phyloP scores from a whole-genome alignment of 2,113 vertebrate species.

The Seriola quinqueradiata region DNA sequence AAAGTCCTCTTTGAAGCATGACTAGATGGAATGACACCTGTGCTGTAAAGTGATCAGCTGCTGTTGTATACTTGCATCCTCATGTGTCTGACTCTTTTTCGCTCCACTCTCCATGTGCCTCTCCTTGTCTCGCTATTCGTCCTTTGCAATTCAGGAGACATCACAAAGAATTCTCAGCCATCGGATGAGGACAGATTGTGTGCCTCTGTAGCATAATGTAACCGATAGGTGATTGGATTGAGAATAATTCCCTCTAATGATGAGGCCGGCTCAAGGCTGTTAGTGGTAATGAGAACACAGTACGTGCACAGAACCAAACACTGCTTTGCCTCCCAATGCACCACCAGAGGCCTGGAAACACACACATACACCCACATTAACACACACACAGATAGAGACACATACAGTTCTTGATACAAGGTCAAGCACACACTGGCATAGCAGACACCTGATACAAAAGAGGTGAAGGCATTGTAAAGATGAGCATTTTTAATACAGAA shows the following conservation, averaged over 20 bases:
- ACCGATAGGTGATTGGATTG: constrained; percentile 81
- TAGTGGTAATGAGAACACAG: constrained; percentile 82
- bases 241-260: constrained; percentile 83
- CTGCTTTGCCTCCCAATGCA: constrained; percentile 60
- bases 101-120: neutral
- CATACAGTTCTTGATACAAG: constrained; percentile 41
- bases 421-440: constrained; percentile 32
- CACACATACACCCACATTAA: constrained; percentile 18
- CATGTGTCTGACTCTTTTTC: neutral
- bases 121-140: constrained; percentile 21
- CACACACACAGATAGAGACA: constrained; percentile 26
- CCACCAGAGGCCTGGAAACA: constrained; percentile 47
- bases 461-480: neutral
- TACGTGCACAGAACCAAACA: constrained; percentile 65
- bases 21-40: neutral
- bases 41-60: neutral
- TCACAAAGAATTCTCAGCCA: constrained; percentile 68
- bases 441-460: neutral
- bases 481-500: neutral
- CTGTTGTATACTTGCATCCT: neutral
- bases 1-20: neutral
- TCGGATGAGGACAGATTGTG: constrained; percentile 74
- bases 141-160: constrained; percentile 71
- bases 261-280: constrained; percentile 80
- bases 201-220: constrained; percentile 69